These are phyloP conservation scores for Lepus europaeus DNA, from an alignment of 2,113 vertebrate genomes.

Conservation along the genomic window DNA sequence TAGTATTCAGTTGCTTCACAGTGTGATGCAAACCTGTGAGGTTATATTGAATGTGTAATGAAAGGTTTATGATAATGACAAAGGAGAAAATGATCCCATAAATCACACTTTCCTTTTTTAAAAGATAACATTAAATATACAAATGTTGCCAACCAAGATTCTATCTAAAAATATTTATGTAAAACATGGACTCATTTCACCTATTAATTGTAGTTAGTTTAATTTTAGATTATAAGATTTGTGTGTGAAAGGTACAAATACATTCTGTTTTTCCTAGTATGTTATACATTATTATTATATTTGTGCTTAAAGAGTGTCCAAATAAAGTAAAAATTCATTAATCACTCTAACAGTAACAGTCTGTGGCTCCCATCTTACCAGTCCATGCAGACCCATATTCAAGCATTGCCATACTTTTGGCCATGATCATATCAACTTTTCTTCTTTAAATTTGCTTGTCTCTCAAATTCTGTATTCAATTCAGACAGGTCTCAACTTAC, in stretches of 20 bases:
- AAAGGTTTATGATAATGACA: slow-evolving; percentile 58
- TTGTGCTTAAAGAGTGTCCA: background rate
- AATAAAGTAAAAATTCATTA: background rate
- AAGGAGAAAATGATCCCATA: slow-evolving; percentile 51
- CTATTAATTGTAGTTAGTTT: slow-evolving; percentile 50
- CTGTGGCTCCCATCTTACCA: background rate
- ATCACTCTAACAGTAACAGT: background rate
- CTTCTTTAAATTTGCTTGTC: background rate
- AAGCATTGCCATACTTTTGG: background rate
- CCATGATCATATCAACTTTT: background rate
- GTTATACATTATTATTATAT: background rate
- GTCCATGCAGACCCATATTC: background rate
- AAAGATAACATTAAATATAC: slow-evolving; percentile 50
- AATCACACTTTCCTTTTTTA: slow-evolving; percentile 55
- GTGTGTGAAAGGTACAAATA: background rate
- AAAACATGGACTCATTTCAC: slow-evolving; percentile 4
- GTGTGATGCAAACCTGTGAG: background rate
- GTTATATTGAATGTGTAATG: slow-evolving; percentile 42
- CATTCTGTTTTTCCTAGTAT: background rate
- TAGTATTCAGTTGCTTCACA: slow-evolving; percentile 44
- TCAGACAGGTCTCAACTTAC: background rate
- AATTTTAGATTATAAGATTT: slow-evolving; percentile 45
- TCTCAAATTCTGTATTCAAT: background rate
- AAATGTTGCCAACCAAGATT: slow-evolving; percentile 41
- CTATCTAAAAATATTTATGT: slow-evolving; percentile 45